Conservation (phyloP, 2,888 invertebrate genomes). For the Zele albiditarsus region DNA sequence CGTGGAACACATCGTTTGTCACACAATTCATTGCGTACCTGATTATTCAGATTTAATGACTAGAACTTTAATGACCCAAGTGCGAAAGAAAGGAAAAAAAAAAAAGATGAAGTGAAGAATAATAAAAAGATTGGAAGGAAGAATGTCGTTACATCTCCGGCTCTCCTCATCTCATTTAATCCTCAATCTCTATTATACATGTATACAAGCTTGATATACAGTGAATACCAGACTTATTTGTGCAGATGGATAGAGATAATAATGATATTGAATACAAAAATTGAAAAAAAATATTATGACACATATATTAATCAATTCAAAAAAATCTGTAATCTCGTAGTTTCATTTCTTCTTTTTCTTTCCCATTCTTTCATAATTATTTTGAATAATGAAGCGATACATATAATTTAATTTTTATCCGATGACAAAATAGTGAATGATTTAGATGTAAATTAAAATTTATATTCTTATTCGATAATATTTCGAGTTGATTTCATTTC, state of each 20-base stretch:
- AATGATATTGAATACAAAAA: neutral
- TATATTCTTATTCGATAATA: neutral
- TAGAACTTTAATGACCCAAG: conserved; percentile 40
- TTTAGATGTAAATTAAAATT: neutral
- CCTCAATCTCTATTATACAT: conserved; percentile 30
- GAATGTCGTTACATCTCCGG: conserved; percentile 35
- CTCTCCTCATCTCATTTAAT: conserved; percentile 39
- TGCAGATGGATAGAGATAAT: conserved; percentile 34
- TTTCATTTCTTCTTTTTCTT: neutral
- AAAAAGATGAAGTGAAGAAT: conserved; percentile 4
- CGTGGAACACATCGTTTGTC: no score
- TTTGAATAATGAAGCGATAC: neutral
- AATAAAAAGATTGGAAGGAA: conserved; percentile 37
- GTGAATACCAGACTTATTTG: conserved; percentile 26
- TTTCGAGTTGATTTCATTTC: conserved; percentile 1
- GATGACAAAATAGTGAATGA: neutral
- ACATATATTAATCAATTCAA: neutral
- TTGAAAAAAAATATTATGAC: neutral
- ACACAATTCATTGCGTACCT: no score
- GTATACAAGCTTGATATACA: conserved; percentile 16
- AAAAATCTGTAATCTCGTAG: neutral
- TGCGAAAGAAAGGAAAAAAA: conserved; percentile 3
- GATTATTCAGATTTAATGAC: no score
- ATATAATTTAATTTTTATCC: neutral
- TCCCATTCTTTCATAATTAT: neutral